Evolutionary conservation across 2,888 invertebrate species (phyloP).

Genomic region (Carcina quercana): DNA sequence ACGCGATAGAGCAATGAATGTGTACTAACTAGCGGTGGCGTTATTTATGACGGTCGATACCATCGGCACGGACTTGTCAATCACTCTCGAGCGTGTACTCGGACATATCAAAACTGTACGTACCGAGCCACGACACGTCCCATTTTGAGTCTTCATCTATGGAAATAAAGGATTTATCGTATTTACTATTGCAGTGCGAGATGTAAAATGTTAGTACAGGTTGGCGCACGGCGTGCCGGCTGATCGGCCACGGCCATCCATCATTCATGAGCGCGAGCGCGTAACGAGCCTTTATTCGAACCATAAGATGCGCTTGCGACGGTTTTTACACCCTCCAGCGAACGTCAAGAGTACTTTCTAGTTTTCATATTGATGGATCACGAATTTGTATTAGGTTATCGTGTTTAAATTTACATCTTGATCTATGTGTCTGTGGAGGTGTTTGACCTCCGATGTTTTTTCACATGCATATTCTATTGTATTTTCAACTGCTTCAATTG

Average conservation of each 20-base stretch:
- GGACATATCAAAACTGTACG: slow-evolving; percentile 39
- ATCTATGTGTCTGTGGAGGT: slow-evolving; percentile 31
- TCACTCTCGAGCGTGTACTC: slow-evolving; percentile 33
- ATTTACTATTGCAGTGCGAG: slow-evolving; percentile 3
- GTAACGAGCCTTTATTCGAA: slow-evolving; percentile 68
- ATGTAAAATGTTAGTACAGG: slow-evolving; percentile 19
- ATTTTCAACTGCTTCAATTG: slow-evolving; percentile 30
- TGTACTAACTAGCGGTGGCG: slow-evolving; percentile 67
- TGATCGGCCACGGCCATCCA: slow-evolving; percentile 64
- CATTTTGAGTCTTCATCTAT: slow-evolving; percentile 29
- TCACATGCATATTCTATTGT: slow-evolving; percentile 33
- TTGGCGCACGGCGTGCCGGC: slow-evolving; percentile 25
- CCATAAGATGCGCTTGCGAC: slow-evolving; percentile 42
- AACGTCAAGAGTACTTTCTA: slow-evolving; percentile 24
- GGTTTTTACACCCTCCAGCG: slow-evolving; percentile 46
- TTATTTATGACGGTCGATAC: slow-evolving; percentile 67
- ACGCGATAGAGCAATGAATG: slow-evolving; percentile 54
- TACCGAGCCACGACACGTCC: slow-evolving; percentile 21
- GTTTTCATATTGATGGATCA: slow-evolving; percentile 43
- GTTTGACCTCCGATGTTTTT: slow-evolving; percentile 28
- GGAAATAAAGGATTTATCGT: slow-evolving; percentile 24
- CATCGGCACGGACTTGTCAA: slow-evolving; percentile 70
- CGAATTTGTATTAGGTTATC: slow-evolving; percentile 45
- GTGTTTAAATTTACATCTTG: slow-evolving; percentile 33
- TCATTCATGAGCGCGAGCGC: slow-evolving; percentile 57